Evolutionary conservation across 2,113 vertebrate species (phyloP), one percentile per base, ranked within the genome.

Genomic region (Malurus alboscapulatus): DNA sequence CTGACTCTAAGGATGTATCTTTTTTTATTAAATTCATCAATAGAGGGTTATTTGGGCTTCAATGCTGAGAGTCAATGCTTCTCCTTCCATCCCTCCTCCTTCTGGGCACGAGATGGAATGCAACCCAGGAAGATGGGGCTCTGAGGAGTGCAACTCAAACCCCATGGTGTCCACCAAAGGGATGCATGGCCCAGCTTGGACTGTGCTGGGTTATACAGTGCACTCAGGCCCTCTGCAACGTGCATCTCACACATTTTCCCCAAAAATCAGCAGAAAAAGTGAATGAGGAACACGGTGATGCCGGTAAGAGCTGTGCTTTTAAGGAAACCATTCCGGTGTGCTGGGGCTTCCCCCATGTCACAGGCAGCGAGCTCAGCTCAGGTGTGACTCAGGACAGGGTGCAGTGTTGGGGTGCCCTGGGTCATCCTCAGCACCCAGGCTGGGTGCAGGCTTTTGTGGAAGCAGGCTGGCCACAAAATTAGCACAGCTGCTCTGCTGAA

Each of bases 61-160:
- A 58, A 29, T n/a, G 10, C 38, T 53, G 22, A 10, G 20, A 29
- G 6, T 26, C 61, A 57, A 7, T 48, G 21, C 17, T 66, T 86
- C 76, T 76, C 9, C 65, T 58, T 69, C 40, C 30, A 27, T 16
- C 12, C 2, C 38, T 22, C 20, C 20, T 89, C 29, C 9, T 18
- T 34, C 32, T 50, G 32, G 19, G 16, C 25, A 47, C 21, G 36
- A 96, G 91, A 26, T 22, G 30, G 88, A 89, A 91, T 17, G 7
- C 11, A 44, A 91, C 87, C 34, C n/a, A n/a, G 22, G 22, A 95
- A 96, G 86, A 29, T 21, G 15, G 54, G 78, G 42, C 71, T 94
- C 76, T 92, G 73, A 21, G 71, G 65, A 63, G 42, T 5, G 6
- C 57, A 90, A 92, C 32, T 78, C 92, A 94, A 87, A 63, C 10